These are phyloP conservation scores for Cenopis cana DNA, from an alignment of 2,888 invertebrate genomes.

Conservation along the genomic window DNA sequence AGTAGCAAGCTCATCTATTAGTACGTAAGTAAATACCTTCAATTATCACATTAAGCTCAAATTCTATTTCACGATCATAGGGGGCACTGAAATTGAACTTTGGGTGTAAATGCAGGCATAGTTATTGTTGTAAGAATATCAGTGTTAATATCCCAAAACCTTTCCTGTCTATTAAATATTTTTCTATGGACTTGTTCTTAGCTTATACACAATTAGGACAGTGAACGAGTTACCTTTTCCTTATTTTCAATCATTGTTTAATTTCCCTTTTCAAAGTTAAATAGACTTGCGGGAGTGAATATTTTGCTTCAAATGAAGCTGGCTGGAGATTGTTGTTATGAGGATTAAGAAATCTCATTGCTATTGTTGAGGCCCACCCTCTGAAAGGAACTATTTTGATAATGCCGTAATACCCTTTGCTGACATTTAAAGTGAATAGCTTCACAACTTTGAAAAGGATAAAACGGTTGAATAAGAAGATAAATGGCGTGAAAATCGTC, in stretches of 20 bases:
- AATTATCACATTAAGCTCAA: conserved; percentile 39
- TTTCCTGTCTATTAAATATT: conserved; percentile 35
- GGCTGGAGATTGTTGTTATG: conserved; percentile 9
- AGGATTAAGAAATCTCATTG: conserved; percentile 12
- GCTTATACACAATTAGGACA: not conserved
- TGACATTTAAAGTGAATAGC: conserved; percentile 15
- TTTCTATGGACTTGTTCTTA: not conserved
- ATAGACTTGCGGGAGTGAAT: conserved; percentile 10
- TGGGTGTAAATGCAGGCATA: conserved; percentile 22
- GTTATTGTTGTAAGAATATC: conserved; percentile 36
- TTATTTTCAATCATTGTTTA: conserved; percentile 1
- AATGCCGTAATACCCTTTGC: conserved; percentile 25
- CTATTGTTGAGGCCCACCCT: conserved; percentile 21
- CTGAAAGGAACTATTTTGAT: conserved; percentile 27
- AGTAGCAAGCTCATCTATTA: conserved; percentile 61
- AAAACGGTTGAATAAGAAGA: conserved; percentile 8
- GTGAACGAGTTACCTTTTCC: not conserved
- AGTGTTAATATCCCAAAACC: conserved; percentile 50
- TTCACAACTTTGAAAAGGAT: conserved; percentile 11
- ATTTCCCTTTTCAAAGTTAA: conserved; percentile 3
- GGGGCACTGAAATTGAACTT: conserved; percentile 1
- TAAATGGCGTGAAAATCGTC: not conserved
- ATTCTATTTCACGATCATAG: conserved; percentile 17
- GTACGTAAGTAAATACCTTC: conserved; percentile 45
- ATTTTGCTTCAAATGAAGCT: conserved; percentile 18